Conservation (phyloP, 2,888 invertebrate species). For the Brachylomia viminalis region DNA sequence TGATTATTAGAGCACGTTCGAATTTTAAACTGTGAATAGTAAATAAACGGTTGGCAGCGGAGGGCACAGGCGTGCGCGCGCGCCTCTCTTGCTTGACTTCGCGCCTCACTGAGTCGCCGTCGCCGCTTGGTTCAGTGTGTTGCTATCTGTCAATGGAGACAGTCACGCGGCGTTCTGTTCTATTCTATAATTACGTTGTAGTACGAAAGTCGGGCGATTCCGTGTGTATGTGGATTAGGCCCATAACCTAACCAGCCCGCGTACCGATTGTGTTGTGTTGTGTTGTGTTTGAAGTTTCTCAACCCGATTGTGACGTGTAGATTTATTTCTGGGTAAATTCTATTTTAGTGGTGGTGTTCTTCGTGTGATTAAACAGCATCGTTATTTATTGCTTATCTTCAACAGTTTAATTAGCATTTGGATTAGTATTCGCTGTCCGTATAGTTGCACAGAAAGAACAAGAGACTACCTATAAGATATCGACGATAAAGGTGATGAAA, state of each 20-base stretch:
- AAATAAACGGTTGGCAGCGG: conserved; percentile 86
- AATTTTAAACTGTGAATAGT: conserved; percentile 88
- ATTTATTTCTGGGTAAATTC: conserved; percentile 84
- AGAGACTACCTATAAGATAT: conserved; percentile 31
- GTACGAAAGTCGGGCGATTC: conserved; percentile 72
- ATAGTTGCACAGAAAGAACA: conserved; percentile 33
- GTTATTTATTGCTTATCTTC: conserved; percentile 73
- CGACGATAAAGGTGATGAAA: conserved; percentile 44
- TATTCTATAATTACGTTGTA: conserved; percentile 70
- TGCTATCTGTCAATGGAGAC: conserved; percentile 85
- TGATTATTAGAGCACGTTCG: conserved; percentile 87
- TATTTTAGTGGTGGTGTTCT: conserved; percentile 84
- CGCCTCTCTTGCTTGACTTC: conserved; percentile 75
- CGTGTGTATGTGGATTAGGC: conserved; percentile 71
- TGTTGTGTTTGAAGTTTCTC: conserved; percentile 74
- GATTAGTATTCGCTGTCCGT: conserved; percentile 48
- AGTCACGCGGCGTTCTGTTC: conserved; percentile 80
- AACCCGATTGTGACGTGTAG: conserved; percentile 76
- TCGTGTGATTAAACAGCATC: conserved; percentile 82
- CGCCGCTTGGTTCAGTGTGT: conserved; percentile 78
- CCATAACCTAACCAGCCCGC: conserved; percentile 46
- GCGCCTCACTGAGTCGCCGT: conserved; percentile 66
- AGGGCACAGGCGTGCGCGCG: conserved; percentile 83
- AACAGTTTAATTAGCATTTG: conserved; percentile 65
- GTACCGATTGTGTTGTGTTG: conserved; percentile 71